These are phyloP conservation scores for Sminthurinus signatus DNA, from an alignment of 1,140 invertebrate genomes.

Conservation along the genomic window DNA sequence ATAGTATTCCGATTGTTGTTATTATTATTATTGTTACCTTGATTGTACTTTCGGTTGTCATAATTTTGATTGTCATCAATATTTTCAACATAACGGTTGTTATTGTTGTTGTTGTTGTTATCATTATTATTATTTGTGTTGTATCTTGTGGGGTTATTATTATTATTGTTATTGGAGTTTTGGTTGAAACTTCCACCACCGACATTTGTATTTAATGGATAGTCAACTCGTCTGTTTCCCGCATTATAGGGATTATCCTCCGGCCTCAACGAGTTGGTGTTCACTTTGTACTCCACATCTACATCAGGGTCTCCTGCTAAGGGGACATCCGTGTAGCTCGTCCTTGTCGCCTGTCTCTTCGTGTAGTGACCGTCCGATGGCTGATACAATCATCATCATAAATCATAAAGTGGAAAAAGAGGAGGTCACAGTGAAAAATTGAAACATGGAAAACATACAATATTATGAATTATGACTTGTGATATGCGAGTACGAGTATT, in stretches of 20 bases:
- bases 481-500: not conserved
- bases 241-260: slow-evolving; percentile 23
- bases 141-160: not conserved
- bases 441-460: not conserved
- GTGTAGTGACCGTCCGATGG: slow-evolving; percentile 10
- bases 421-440: not conserved
- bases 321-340: slow-evolving; percentile 31
- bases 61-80: not conserved
- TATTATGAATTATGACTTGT: not conserved
- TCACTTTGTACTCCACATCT: slow-evolving; percentile 6
- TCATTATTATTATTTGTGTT: not conserved
- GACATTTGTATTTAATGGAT: not conserved
- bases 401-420: not conserved
- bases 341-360: slow-evolving; percentile 32
- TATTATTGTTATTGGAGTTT: not conserved
- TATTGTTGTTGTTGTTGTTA: not conserved
- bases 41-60: not conserved
- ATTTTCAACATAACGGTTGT: not conserved
- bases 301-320: slow-evolving; percentile 22
- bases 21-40: not conserved
- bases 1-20: not conserved
- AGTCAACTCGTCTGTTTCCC: slow-evolving; percentile 14
- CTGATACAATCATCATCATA: not conserved
- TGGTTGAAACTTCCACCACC: not conserved
- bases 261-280: slow-evolving; percentile 1